Base-by-base conservation (phyloP, 2,797 vertebrate species). In the Poliocrania exsul region DNA sequence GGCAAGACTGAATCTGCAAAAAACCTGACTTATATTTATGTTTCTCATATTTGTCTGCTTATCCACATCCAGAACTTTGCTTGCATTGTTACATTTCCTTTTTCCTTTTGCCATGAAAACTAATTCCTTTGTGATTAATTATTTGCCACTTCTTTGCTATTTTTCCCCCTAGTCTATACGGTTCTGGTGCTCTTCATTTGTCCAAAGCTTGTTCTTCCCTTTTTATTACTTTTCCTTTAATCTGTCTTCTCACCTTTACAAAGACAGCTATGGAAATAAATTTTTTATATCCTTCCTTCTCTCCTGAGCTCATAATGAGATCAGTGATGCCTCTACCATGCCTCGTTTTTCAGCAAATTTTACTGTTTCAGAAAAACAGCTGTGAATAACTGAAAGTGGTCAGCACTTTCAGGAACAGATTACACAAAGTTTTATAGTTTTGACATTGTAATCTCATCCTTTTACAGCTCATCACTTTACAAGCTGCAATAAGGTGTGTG, bases 201-300 rank as follows among this genome's bases (percentile, higher is more conserved):
- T 80, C 65, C 72, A 81, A 60, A 87, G 24, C 40, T 88, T 2
- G 0, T 49, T 72, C 88, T 74, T 86, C 19, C 25, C 25, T 60
- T 92, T 94, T 93, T 87, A 87, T 90, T 77, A 61, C 26, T 47
- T 62, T 64, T 82, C 49, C 26, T 87, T 92, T 86, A 75, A 92
- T 90, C 69, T 85, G 14, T 86, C 85, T 93, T 83, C 65, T 92
- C 86, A 92, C 75, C 79, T 87, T 83, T 78, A 86, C 13, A 69
- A 82, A 82, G 72, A 89, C 40, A 69, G 42, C 35, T 78, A 61
- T 23, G 26, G 57, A 89, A 91, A 85, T 92, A 91, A 78, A 66
- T 58, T 67, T 92, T 94, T 92, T 89, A 91, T 90, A 83, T 24
- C 69, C 61, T 81, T 83, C 57, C 42, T 79, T 88, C 57, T 85